A percentile compares a stretch with the other conserved stretches of the same genome.
Evolutionary conservation across 2,797 vertebrate genomes (phyloP).

Genomic region (Cichlasoma orientale): DNA sequence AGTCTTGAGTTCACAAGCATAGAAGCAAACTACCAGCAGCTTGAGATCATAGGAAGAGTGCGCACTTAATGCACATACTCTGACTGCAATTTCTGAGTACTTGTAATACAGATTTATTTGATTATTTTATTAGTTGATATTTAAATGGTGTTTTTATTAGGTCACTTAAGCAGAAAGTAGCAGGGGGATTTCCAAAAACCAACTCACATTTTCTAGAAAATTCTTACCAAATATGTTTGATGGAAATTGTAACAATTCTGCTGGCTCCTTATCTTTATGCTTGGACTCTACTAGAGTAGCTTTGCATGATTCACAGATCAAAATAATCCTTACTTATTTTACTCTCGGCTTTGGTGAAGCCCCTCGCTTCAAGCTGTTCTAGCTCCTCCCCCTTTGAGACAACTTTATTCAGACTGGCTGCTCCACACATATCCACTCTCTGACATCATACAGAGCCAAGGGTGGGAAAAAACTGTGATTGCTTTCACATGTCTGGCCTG

Average conservation of each 20-base stretch:
- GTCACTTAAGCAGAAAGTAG: background rate
- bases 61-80: background rate
- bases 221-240: background rate
- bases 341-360: background rate
- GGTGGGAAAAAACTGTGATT: background rate
- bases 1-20: background rate
- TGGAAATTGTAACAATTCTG: background rate
- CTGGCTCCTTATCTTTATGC: background rate
- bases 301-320: background rate
- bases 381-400: background rate
- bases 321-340: background rate
- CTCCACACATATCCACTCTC: background rate
- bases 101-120: background rate
- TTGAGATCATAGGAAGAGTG: too few relatives aligned
- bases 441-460: background rate
- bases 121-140: background rate
- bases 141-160: background rate
- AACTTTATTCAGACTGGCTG: background rate
- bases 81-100: too few relatives aligned
- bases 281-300: background rate
- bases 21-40: too few relatives aligned
- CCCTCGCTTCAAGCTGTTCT: background rate
- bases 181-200: background rate
- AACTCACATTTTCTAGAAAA: background rate
- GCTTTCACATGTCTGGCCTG: background rate